Evolutionary conservation across 1,140 invertebrate species (phyloP), one percentile per base, ranked within the genome.

Genomic region (Kradibia gibbosae): DNA sequence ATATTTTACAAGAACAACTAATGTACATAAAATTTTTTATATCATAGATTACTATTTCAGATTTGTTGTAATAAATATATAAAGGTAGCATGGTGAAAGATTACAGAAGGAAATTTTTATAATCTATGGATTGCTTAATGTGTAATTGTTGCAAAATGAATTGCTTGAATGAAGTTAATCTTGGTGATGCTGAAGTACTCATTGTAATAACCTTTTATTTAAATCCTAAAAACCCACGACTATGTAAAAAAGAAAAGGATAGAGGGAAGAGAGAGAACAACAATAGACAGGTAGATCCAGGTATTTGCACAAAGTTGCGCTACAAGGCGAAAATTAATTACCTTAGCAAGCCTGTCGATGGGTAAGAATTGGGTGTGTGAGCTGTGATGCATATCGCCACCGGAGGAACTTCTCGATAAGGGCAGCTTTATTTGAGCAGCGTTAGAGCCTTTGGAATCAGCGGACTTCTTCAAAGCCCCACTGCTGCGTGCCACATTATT

Each of bases 331-430:
- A 78, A 31, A 53, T 42, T 53, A 65, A 25, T 53, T 90, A 94
- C 94, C 92, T 95, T 95, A 28, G 94, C 92, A 74, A 95, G 90
- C 87, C 93, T 94, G 85, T 95, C 94, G 48, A 95, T 92, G 1
- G 95, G 94, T 80, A 95, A 91, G 84, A 95, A 92, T 60, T 94
- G 94, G 53, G 91, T 92, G n/a, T 92, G 88, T 57, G 91, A 89
- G 86, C 92, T 93, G 82, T 92, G 93, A 73, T 93, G 92, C 53
- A 93, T 90, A 20, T 94, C 93, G 10, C 91, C 92, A 28, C 92
- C 93, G 10, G 94, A 94, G 15, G 93, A 91, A 45, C 93, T 93
- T 80, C 93, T 90, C 20, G 92, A 90, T 39, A 92, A 88, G 91
- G 76, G 48, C 17, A 8, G 22, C 22, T 39, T 60, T 0, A 31